Percentiles rank a stretch among this genome's conserved stretches.
phyloP scores from a whole-genome alignment of 1,140 invertebrate genomes.

The Drosophila arawakana region DNA sequence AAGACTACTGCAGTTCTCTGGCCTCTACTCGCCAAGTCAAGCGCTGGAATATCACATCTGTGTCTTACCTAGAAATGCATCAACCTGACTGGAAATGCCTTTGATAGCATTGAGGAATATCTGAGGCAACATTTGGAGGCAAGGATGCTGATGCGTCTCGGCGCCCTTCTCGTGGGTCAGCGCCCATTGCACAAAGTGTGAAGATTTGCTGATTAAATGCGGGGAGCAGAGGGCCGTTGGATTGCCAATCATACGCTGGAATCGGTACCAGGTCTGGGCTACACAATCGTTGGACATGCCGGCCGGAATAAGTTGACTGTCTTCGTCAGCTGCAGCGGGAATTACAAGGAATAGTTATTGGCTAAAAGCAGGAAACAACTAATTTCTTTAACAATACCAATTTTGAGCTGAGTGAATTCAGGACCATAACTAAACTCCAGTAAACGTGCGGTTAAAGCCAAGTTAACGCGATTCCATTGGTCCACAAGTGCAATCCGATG shows the following conservation, averaged over 20 bases:
- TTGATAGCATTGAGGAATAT: conserved; percentile 98
- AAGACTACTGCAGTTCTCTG: too few relatives aligned
- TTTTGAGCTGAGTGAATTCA: conserved; percentile 93
- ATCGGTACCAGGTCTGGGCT: conserved; percentile 97
- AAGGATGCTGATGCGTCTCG: conserved; percentile 96
- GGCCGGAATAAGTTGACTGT: conserved; percentile 90
- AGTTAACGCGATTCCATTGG: conserved; percentile 97
- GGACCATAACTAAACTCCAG: conserved; percentile 95
- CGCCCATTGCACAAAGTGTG: conserved; percentile 92
- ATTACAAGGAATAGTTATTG: too few relatives aligned
- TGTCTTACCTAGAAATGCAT: conserved; percentile 96
- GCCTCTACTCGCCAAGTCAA: neutral
- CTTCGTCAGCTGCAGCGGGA: conserved; percentile 90
- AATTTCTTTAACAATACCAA: conserved; percentile 85
- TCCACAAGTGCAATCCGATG: conserved; percentile 96
- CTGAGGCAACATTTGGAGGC: conserved; percentile 92
- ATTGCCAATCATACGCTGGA: conserved; percentile 96
- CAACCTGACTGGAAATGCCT: conserved; percentile 96
- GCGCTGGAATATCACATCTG: neutral
- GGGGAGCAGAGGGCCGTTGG: conserved; percentile 96
- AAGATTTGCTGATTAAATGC: conserved; percentile 93
- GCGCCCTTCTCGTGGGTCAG: conserved; percentile 89
- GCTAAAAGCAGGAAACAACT: conserved; percentile 6
- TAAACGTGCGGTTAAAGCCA: conserved; percentile 93
- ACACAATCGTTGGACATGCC: conserved; percentile 95